Percentiles rank a stretch among this genome's conserved stretches.
These are phyloP conservation scores for Pygoscelis antarcticus DNA, from an alignment of 2,113 vertebrate species.

Conservation along the genomic window DNA sequence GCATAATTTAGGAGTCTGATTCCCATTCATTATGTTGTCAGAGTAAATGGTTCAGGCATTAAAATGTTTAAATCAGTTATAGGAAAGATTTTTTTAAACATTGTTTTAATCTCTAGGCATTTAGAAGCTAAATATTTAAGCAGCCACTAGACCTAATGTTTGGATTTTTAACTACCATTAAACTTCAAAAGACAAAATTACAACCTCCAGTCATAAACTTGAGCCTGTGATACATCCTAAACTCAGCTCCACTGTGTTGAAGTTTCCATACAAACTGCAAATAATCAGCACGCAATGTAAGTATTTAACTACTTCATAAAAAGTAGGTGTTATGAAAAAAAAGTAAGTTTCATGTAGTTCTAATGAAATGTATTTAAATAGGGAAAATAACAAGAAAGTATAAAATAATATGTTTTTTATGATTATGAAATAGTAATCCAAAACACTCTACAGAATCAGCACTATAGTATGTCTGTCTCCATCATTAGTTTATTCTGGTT, in stretches of 20 bases:
- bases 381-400: neutral
- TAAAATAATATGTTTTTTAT: neutral
- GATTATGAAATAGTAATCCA: neutral
- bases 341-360: neutral
- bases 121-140: conserved; percentile 54
- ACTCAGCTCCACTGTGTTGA: neutral
- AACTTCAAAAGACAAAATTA: neutral
- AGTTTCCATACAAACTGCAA: neutral
- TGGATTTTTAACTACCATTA: conserved; percentile 12
- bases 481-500: neutral
- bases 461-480: neutral
- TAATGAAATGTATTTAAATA: neutral
- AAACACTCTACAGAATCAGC: neutral
- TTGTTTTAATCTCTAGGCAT: conserved; percentile 29
- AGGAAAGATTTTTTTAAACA: neutral
- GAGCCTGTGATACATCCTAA: neutral
- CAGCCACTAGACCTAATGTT: neutral
- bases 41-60: neutral
- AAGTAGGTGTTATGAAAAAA: neutral
- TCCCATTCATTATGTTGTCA: conserved; percentile 33
- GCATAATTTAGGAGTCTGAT: neutral
- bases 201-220: neutral
- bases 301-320: neutral
- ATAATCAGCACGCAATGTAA: neutral
- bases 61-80: conserved; percentile 26